Conservation (phyloP, 2,888 invertebrate genomes). For the Epinotia brunnichana region DNA sequence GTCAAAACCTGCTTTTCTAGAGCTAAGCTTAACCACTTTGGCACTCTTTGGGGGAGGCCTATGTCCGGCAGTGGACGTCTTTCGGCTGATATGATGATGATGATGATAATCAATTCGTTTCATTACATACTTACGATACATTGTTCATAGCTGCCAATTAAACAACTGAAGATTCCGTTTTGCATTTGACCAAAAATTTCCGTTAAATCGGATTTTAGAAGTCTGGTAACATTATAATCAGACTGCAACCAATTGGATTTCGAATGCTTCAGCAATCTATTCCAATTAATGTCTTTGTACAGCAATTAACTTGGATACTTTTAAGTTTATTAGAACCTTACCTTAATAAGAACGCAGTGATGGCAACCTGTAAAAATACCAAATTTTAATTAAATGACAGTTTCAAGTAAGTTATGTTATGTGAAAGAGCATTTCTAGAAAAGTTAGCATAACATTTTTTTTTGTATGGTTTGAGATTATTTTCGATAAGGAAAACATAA, state of each 20-base stretch:
- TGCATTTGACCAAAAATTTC: neutral
- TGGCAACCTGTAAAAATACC: constrained; percentile 14
- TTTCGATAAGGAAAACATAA: too few species aligned
- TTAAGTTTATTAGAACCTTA: neutral
- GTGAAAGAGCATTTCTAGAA: neutral
- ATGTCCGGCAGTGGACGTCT: too few species aligned
- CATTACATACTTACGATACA: too few species aligned
- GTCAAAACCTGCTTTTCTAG: too few species aligned
- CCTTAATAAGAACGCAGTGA: constrained; percentile 10
- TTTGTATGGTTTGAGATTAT: too few species aligned
- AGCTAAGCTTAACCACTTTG: too few species aligned
- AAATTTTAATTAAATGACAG: neutral
- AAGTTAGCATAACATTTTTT: too few species aligned
- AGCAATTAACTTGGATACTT: neutral
- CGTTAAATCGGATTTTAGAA: neutral
- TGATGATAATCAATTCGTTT: too few species aligned
- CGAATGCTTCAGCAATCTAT: neutral
- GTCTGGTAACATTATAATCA: neutral
- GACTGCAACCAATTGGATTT: constrained; percentile 4
- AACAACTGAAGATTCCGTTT: too few species aligned
- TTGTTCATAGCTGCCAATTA: too few species aligned
- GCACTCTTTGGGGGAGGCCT: too few species aligned
- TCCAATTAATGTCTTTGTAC: neutral
- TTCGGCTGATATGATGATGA: too few species aligned
- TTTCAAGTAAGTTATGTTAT: neutral